Base-by-base conservation (phyloP, 2,888 invertebrate species). In the Eristalis pertinax region DNA sequence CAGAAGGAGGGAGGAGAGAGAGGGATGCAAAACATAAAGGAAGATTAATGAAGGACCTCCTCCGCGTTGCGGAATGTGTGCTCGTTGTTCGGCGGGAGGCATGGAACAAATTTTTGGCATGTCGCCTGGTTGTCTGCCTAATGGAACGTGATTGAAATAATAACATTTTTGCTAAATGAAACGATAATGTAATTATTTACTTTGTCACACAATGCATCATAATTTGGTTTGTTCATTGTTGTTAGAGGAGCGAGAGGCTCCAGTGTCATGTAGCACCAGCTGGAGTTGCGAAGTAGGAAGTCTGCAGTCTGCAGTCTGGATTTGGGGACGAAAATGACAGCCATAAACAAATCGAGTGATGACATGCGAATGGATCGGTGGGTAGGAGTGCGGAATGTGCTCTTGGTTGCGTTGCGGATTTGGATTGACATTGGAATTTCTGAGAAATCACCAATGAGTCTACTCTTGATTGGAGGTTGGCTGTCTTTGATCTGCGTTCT, bases 81-180 rank as follows among this genome's bases (percentile, higher is more conserved):
- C 8, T 32, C 32, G 32, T 1, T 13, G 38, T 24, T 32, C 8
- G 32, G 10, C 8, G 10, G 32, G 32, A 8, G 32, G 32, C 32
- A 32, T 32, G 32, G 38, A 38, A 41, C 38, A 41, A 50, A 68
- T 29, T 72, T 32, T n/a, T 62, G 56, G 38, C 80, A 68, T 73
- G 73, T 73, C 80, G 80, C 73, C 80, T 62, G 73, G 29, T 68
- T 80, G 79, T 79, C 79, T 79, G 72, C 73, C 60, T 50, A 60
- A 67, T 72, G 73, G 62, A 80, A 80, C 80, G 80, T 80, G 80
- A 80, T 80, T 80, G 62, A 68, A 80, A 80, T 80, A 74, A 68
- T 50, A 80, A 68, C 69, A 64, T 62, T 74, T 68, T 68, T 50
- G 50, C 62, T 60, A 69, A 74, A 69, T 72, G 67, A 74, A 35